Conservation (phyloP, 2,888 invertebrate genomes). For the Pimpla rufipes region DNA sequence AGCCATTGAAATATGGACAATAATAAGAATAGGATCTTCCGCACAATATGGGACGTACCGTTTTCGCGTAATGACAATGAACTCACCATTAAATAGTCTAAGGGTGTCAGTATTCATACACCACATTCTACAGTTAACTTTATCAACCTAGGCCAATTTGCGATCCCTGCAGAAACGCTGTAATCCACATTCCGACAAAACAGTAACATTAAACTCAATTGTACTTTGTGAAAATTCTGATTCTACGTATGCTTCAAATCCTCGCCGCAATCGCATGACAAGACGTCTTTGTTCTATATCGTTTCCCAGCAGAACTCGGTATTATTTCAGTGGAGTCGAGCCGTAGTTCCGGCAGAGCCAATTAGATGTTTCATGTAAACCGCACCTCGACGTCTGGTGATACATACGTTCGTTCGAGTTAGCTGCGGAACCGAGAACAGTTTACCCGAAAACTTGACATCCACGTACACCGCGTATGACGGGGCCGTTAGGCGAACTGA, state of each 20-base stretch:
- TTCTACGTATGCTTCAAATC: neutral
- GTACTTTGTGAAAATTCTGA: neutral
- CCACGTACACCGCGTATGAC: conserved; percentile 5
- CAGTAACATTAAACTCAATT: neutral
- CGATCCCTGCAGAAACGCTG: neutral
- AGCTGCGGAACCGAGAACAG: neutral
- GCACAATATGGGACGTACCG: no score
- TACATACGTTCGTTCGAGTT: conserved; percentile 3
- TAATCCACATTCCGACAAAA: neutral
- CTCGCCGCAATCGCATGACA: neutral
- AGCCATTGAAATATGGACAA: no score
- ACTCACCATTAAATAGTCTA: no score
- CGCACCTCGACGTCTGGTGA: conserved; percentile 11
- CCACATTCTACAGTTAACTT: neutral
- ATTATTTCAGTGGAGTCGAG: neutral
- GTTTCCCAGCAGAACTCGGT: neutral
- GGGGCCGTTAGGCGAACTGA: conserved; percentile 32
- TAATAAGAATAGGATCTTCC: no score
- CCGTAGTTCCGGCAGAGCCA: conserved; percentile 21
- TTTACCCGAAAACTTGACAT: conserved; percentile 36
- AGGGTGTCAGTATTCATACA: no score
- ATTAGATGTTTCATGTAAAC: conserved; percentile 53
- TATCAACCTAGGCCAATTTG: neutral
- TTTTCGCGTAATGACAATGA: no score
- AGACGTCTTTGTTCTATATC: neutral